Evolutionary conservation across 2,888 invertebrate species (phyloP).

Genomic region (Erebia palarica): DNA sequence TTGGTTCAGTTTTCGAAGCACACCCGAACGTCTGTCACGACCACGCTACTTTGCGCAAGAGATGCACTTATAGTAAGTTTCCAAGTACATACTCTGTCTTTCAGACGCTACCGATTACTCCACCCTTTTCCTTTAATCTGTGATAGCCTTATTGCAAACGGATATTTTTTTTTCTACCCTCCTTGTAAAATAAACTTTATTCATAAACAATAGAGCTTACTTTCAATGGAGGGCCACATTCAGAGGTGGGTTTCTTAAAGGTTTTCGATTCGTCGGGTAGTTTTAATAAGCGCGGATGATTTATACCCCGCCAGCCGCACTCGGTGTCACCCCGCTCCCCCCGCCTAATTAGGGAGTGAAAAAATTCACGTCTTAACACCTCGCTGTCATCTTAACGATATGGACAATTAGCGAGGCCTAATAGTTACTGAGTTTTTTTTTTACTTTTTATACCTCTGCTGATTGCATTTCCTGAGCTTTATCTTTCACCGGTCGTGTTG

Average conservation of each 20-base stretch:
- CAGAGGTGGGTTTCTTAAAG: conserved; percentile 65
- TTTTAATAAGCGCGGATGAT: conserved; percentile 80
- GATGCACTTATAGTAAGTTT: too few species aligned
- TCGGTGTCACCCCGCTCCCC: conserved; percentile 52
- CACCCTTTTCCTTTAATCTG: neutral
- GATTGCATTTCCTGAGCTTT: too few species aligned
- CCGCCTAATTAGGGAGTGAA: conserved; percentile 67
- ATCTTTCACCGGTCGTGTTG: too few species aligned
- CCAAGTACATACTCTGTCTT: too few species aligned
- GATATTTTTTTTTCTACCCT: conserved; percentile 40
- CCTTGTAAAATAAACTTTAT: conserved; percentile 40
- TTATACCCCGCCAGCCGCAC: conserved; percentile 75
- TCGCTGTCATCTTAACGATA: conserved; percentile 37
- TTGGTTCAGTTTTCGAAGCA: too few species aligned
- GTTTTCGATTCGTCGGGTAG: conserved; percentile 74
- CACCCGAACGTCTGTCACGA: too few species aligned
- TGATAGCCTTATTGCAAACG: conserved; percentile 35
- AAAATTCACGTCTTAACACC: conserved; percentile 52
- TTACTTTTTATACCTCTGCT: neutral
- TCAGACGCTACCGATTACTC: too few species aligned
- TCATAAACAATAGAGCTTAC: conserved; percentile 30
- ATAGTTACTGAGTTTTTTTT: too few species aligned
- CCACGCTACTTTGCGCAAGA: too few species aligned
- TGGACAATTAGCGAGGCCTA: conserved; percentile 33
- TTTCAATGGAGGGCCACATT: conserved; percentile 30